These are phyloP conservation scores for Merodon equestris DNA, from an alignment of 2,888 invertebrate genomes.

Conservation along the genomic window DNA sequence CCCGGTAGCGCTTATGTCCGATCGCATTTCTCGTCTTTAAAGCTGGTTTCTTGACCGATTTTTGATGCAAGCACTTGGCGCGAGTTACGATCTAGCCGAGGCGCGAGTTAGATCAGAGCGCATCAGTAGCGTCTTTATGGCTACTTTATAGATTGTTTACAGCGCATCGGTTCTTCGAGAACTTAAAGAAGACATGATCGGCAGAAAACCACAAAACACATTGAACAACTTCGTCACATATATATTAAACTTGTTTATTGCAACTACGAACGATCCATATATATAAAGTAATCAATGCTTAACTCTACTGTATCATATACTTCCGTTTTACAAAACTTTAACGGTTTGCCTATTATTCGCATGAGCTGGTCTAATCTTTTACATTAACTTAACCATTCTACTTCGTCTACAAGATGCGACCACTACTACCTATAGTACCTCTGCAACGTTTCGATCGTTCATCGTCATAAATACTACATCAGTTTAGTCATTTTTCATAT, in stretches of 20 bases:
- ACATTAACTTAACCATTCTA: slow-evolving; percentile 27
- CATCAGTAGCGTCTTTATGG: too few species aligned
- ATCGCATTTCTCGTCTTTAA: too few species aligned
- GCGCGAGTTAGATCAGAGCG: too few species aligned
- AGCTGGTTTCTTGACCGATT: too few species aligned
- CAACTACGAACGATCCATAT: slow-evolving; percentile 59
- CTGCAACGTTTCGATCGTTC: neutral
- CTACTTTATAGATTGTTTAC: too few species aligned
- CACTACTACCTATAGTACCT: slow-evolving; percentile 15
- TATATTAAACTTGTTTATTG: slow-evolving; percentile 54
- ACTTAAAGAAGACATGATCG: too few species aligned
- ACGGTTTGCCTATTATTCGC: too few species aligned
- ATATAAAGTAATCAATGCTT: slow-evolving; percentile 50
- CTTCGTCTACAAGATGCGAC: slow-evolving; percentile 2
- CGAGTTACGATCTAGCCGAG: too few species aligned
- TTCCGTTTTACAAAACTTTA: slow-evolving; percentile 9
- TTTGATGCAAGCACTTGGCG: too few species aligned
- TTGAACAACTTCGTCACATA: slow-evolving; percentile 16
- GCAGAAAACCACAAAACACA: too few species aligned
- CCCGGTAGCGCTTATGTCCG: too few species aligned
- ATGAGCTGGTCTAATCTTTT: neutral
- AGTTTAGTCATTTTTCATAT: slow-evolving; percentile 3
- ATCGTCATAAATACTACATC: slow-evolving; percentile 1
- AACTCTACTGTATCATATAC: slow-evolving; percentile 34
- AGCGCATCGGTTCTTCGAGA: too few species aligned